Percentiles rank a stretch among this genome's conserved stretches.
Conservation (phyloP, 2,888 invertebrate species). For the Aethes cnicana region DNA sequence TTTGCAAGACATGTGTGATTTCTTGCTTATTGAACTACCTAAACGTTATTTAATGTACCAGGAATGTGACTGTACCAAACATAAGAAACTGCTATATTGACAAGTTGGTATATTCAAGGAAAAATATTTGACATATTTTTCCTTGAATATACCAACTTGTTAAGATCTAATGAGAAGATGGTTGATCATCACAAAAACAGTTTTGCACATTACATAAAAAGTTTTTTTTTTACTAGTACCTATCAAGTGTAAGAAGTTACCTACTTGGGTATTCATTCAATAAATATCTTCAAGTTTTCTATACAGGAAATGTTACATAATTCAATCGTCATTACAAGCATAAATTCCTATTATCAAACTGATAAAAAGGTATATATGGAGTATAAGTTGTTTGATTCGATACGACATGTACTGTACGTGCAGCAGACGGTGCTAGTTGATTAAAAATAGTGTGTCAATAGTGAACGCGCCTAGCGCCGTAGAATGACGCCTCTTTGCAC, state of each 20-base stretch:
- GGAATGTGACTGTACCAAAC: no score
- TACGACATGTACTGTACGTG: conserved; percentile 1
- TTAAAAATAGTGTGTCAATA: conserved; percentile 48
- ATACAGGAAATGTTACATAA: background rate
- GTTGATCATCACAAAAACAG: conserved; percentile 29
- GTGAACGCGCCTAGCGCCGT: conserved; percentile 50
- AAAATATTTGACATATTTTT: no score
- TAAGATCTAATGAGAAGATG: no score
- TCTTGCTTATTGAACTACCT: no score
- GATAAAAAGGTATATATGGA: conserved; percentile 17
- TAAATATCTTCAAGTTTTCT: no score
- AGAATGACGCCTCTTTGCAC: conserved; percentile 66
- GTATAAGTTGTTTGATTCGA: conserved; percentile 4
- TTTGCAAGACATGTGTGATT: conserved; percentile 37
- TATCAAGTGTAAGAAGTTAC: no score
- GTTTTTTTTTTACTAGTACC: background rate
- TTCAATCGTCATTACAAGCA: background rate
- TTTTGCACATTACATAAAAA: background rate
- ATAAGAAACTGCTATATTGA: no score
- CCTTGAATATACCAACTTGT: no score
- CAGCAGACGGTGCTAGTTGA: conserved; percentile 39
- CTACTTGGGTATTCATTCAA: no score
- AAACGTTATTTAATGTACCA: no score
- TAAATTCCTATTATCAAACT: conserved; percentile 1
- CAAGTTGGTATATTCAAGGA: no score